Base-by-base conservation (phyloP, 2,797 vertebrate species). In the Gobio occitaniae region DNA sequence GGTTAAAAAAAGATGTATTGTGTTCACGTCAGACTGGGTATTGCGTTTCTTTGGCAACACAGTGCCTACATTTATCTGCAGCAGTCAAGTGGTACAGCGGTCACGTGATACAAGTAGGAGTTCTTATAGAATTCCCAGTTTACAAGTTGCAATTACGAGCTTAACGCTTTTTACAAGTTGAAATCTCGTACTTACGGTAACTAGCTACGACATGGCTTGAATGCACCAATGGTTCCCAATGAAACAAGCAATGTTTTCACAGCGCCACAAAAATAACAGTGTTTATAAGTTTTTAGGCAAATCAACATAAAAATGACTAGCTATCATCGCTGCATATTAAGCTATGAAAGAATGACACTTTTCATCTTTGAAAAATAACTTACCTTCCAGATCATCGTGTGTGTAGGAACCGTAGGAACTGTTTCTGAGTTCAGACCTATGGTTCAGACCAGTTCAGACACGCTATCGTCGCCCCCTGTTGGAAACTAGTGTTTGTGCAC, bases 391-490 rank as follows among this genome's bases (percentile, higher is more conserved):
- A 13, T 21, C 56, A 25, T 11, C 50, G 65, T 16, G 29, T n/a
- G 29, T 38, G 32, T 32, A 32, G 32, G 32, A 32, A 32, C 32
- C 32, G 32, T 25, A 9, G 1, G 50, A 32, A n/a, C 48, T 44
- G 6, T 32, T 63, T 50, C 48, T 13, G 12, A 15, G 11, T 70
- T 66, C 2, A 76, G 32, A 56, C n/a, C 32, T 32, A 32, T 32
- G 32, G 32, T 32, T 32, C 32, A 76, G 32, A 56, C n/a, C 2
- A 2, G 32, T 32, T 32, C 32, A 76, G 32, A 56, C n/a, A 21
- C 44, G n/a, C 41, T 70, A 36, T 84, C 8, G 25, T 59, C 65
- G 82, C 74, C 74, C 74, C 50, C 74, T 84, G 82, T 84, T 69
- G 82, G 52, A 69, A 1, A 56, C 25, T 78, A 3, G 6, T 11